Evolutionary conservation across 2,888 invertebrate genomes (phyloP).

Genomic region (Polymixis lichenea): DNA sequence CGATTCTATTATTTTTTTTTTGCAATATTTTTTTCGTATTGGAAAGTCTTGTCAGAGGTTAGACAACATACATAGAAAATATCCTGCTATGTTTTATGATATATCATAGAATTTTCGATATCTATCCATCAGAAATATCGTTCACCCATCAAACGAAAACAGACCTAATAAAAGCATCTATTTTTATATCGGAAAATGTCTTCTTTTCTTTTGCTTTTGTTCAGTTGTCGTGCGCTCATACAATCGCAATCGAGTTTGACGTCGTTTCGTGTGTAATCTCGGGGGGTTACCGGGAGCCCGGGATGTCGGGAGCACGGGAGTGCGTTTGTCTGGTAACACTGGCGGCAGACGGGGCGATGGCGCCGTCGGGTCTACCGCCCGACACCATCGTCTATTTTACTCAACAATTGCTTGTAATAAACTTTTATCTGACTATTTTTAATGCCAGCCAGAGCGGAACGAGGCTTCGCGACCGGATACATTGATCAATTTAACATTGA

Average conservation of each 20-base stretch:
- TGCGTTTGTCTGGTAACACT: conserved; percentile 68
- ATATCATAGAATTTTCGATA: neutral
- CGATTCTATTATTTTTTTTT: neutral
- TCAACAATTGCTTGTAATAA: conserved; percentile 67
- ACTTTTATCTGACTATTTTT: conserved; percentile 59
- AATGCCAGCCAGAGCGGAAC: conserved; percentile 39
- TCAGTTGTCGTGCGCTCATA: conserved; percentile 42
- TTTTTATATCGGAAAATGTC: conserved; percentile 25
- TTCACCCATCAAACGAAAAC: conserved; percentile 16
- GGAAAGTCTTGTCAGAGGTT: neutral
- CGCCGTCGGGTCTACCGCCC: conserved; percentile 84
- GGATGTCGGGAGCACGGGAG: conserved; percentile 53
- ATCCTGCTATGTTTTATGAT: conserved; percentile 1
- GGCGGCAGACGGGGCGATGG: conserved; percentile 68
- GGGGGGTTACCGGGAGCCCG: conserved; percentile 68
- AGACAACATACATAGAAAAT: neutral
- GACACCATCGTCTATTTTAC: conserved; percentile 73
- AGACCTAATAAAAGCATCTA: conserved; percentile 20
- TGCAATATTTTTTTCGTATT: neutral
- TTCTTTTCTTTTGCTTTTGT: conserved; percentile 33
- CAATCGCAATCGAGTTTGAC: conserved; percentile 71
- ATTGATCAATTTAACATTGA: conserved; percentile 33
- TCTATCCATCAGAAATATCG: neutral
- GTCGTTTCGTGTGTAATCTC: conserved; percentile 72
- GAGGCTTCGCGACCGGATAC: conserved; percentile 37